Evolutionary conservation across 1,140 invertebrate genomes (phyloP).

Genomic region (Polypedilum pembai): DNA sequence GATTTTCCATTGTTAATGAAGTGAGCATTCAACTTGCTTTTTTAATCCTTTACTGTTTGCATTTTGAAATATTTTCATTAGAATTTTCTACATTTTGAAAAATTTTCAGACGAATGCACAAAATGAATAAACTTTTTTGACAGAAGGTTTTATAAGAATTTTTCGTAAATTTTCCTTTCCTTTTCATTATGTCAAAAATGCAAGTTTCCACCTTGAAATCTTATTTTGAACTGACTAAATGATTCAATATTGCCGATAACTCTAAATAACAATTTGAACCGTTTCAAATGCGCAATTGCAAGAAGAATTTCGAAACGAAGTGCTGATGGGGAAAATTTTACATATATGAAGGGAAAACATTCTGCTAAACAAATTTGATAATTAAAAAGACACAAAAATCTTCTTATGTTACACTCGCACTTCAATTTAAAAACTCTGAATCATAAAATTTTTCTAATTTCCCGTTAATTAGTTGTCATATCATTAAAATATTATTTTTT

Average conservation of each 20-base stretch:
- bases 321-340: background rate
- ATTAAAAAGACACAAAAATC: background rate
- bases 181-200: background rate
- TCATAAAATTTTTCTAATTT: conserved; percentile 6
- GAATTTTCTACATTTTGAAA: background rate
- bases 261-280: background rate
- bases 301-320: conserved; percentile 12
- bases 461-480: background rate
- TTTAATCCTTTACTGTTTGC: background rate
- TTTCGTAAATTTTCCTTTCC: background rate
- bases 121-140: background rate
- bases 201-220: background rate
- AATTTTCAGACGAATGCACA: background rate
- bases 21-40: background rate
- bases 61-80: background rate
- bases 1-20: background rate
- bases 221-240: background rate
- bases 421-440: background rate
- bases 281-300: background rate
- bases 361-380: background rate
- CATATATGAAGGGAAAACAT: background rate
- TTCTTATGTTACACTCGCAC: background rate
- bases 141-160: background rate
- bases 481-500: background rate
- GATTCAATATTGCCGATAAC: background rate